These are phyloP conservation scores for Nephotettix cincticeps DNA, from an alignment of 1,140 invertebrate genomes.

Conservation along the genomic window DNA sequence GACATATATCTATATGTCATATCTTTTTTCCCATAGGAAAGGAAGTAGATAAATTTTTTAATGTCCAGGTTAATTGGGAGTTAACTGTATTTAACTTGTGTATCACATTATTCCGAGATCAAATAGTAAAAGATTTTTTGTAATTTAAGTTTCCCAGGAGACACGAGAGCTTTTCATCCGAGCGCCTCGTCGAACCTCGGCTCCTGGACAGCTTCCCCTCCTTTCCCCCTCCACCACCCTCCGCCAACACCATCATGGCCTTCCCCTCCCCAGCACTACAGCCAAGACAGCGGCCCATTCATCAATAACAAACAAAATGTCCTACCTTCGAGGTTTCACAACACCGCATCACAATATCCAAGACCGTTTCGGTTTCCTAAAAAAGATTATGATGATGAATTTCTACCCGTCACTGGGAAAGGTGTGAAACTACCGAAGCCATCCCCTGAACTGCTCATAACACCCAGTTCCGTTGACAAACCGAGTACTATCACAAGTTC, in stretches of 20 bases:
- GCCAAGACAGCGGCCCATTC: background rate
- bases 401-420: conserved; percentile 7
- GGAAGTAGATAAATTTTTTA: too few species aligned
- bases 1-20: too few species aligned
- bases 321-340: background rate
- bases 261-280: background rate
- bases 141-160: conserved; percentile 22
- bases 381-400: conserved; percentile 9
- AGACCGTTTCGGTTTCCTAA: conserved; percentile 12
- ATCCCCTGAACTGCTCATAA: conserved; percentile 6
- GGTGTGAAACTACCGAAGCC: conserved; percentile 16
- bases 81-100: background rate
- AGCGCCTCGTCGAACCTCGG: background rate
- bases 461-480: background rate
- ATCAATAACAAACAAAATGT: conserved; percentile 5
- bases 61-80: too few species aligned
- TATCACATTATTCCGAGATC: background rate
- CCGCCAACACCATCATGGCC: background rate
- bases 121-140: background rate
- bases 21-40: too few species aligned
- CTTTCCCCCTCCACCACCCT: background rate
- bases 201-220: background rate
- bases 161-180: background rate
- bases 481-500: background rate
- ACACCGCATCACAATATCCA: background rate